These are phyloP conservation scores for Tapirus terrestris DNA, from an alignment of 2,113 vertebrate genomes.

Conservation along the genomic window DNA sequence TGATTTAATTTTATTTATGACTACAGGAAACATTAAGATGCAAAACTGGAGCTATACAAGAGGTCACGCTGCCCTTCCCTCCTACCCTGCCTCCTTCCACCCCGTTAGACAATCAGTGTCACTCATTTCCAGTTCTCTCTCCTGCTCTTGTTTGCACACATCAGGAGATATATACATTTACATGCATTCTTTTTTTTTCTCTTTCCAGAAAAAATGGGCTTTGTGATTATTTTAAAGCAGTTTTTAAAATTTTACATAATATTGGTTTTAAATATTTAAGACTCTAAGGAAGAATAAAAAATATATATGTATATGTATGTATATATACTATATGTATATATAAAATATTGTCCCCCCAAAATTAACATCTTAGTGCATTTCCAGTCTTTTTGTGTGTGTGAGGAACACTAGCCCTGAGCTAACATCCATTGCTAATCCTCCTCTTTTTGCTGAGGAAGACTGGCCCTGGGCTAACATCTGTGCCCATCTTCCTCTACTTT, in stretches of 20 bases:
- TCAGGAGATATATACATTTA: background rate
- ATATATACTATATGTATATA: background rate
- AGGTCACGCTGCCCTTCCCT: background rate
- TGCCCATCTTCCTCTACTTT: too few species aligned
- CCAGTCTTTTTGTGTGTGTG: background rate
- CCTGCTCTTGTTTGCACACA: background rate
- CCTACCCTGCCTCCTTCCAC: background rate
- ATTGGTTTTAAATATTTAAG: background rate
- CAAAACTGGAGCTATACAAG: background rate
- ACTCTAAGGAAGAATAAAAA: background rate
- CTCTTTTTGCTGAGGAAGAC: too few species aligned
- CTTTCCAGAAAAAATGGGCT: background rate
- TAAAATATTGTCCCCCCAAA: background rate
- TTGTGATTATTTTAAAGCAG: background rate
- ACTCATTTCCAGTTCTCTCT: background rate
- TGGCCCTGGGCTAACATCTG: too few species aligned
- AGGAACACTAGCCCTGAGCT: too few species aligned
- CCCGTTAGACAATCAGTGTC: background rate
- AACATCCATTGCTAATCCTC: too few species aligned
- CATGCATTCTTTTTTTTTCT: background rate
- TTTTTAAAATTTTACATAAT: background rate
- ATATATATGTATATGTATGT: background rate
- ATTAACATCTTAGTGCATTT: background rate
- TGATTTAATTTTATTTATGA: background rate
- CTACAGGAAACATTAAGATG: background rate